phyloP scores from a whole-genome alignment of 1,140 invertebrate species.

The Chelonus insularis region DNA sequence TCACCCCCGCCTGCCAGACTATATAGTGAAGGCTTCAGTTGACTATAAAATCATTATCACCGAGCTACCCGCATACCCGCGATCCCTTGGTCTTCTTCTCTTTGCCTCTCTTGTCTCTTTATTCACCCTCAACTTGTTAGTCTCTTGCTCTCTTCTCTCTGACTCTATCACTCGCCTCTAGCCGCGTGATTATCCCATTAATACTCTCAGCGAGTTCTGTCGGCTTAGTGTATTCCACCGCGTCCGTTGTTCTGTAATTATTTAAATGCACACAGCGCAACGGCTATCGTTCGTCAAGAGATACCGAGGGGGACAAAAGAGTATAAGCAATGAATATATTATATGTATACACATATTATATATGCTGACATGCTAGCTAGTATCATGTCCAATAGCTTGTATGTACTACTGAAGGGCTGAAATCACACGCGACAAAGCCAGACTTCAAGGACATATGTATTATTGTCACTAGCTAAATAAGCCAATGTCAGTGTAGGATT shows the following conservation, averaged over 20 bases:
- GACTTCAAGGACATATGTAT: too few species aligned
- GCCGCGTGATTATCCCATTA: slow-evolving; percentile 57
- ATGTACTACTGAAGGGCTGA: too few species aligned
- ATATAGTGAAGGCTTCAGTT: slow-evolving; percentile 42
- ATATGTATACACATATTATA: too few species aligned
- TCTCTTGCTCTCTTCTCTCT: background rate
- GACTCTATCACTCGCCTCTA: slow-evolving; percentile 32
- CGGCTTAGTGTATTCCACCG: slow-evolving; percentile 43
- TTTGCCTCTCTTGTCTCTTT: background rate
- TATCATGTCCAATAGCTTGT: too few species aligned
- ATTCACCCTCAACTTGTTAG: background rate
- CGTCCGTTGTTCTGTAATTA: slow-evolving; percentile 54
- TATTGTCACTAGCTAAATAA: too few species aligned
- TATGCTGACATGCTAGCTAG: too few species aligned
- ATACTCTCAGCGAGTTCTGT: slow-evolving; percentile 38
- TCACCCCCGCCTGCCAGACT: slow-evolving; percentile 41
- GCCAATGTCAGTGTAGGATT: too few species aligned
- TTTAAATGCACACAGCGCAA: slow-evolving; percentile 45
- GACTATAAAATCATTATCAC: slow-evolving; percentile 60
- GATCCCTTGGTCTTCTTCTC: slow-evolving; percentile 2
- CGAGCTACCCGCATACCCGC: slow-evolving; percentile 30
- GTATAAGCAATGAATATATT: too few species aligned
- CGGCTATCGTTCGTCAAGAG: background rate
- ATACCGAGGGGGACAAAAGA: too few species aligned
- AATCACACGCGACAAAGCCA: too few species aligned